Conservation (phyloP, 2,888 invertebrate genomes). For the Ischnus inquisitorius region DNA sequence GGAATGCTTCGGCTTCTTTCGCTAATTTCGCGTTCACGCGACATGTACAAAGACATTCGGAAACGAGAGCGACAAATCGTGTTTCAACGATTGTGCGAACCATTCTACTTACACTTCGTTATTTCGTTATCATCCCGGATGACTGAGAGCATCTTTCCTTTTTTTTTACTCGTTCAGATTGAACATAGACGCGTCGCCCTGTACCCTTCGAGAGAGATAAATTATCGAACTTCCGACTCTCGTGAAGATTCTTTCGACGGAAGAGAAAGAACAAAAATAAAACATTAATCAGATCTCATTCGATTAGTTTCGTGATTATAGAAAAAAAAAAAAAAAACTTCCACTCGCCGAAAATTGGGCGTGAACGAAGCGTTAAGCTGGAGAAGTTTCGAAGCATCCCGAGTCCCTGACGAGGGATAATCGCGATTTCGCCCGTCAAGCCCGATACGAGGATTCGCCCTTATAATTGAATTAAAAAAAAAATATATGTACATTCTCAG, state of each 20-base stretch:
- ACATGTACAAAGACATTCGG: background rate
- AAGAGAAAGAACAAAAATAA: background rate
- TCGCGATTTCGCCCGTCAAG: constrained; percentile 13
- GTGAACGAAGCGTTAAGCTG: constrained; percentile 4
- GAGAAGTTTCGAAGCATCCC: background rate
- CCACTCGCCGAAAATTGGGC: constrained; percentile 11
- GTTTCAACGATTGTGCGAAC: background rate
- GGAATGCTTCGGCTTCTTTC: constrained; percentile 35
- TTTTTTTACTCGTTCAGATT: constrained; percentile 51
- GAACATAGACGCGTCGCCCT: background rate
- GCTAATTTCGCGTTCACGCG: constrained; percentile 35
- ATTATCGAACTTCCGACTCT: background rate
- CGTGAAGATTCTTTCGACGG: background rate
- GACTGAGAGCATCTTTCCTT: constrained; percentile 40
- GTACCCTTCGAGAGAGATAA: background rate
- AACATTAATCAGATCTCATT: constrained; percentile 16
- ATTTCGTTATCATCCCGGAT: background rate
- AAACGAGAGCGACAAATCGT: background rate
- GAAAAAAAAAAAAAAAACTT: background rate
- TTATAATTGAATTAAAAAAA: constrained; percentile 60
- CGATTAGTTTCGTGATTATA: constrained; percentile 16
- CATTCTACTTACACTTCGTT: constrained; percentile 27
- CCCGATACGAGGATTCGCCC: constrained; percentile 68
- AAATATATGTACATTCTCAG: constrained; percentile 77
- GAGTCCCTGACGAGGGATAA: constrained; percentile 11